Evolutionary conservation across 2,113 vertebrate genomes (phyloP).

Genomic region (Morone chrysops): DNA sequence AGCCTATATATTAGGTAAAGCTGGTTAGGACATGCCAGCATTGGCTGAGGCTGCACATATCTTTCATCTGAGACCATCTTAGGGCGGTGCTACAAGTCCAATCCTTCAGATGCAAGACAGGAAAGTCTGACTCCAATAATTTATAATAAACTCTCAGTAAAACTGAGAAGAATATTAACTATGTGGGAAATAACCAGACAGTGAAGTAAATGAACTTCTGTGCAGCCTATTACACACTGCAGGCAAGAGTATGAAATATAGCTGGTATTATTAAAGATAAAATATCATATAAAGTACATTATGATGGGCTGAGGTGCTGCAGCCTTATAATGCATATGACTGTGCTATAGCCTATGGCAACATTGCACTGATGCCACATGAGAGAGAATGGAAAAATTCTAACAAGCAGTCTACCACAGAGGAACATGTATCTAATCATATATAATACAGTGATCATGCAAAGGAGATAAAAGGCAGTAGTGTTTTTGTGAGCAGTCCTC

Average conservation of each 20-base stretch:
- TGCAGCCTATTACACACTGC: not conserved
- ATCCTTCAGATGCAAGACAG: conserved; percentile 14
- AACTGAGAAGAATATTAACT: not conserved
- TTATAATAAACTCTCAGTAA: not conserved
- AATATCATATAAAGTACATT: not conserved
- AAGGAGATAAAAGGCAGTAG: not conserved
- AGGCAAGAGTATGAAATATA: not conserved
- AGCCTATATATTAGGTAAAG: conserved; percentile 25
- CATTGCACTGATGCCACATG: not conserved
- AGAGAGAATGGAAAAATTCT: no score
- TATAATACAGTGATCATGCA: not conserved
- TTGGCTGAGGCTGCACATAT: conserved; percentile 7
- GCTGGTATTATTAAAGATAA: not conserved
- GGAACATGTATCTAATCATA: not conserved
- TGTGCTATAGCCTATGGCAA: not conserved
- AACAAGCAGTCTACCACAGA: not conserved
- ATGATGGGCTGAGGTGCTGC: not conserved
- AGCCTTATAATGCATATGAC: not conserved
- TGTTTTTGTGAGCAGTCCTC: not conserved
- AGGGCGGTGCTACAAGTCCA: not conserved
- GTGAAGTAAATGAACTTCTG: not conserved
- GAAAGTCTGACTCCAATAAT: conserved; percentile 9
- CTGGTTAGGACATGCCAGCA: conserved; percentile 29
- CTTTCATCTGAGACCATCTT: conserved; percentile 32
- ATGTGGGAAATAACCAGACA: not conserved